Evolutionary conservation across 2,113 vertebrate species (phyloP), one percentile per base, ranked within the genome.

Genomic region (Microtus richardsoni): DNA sequence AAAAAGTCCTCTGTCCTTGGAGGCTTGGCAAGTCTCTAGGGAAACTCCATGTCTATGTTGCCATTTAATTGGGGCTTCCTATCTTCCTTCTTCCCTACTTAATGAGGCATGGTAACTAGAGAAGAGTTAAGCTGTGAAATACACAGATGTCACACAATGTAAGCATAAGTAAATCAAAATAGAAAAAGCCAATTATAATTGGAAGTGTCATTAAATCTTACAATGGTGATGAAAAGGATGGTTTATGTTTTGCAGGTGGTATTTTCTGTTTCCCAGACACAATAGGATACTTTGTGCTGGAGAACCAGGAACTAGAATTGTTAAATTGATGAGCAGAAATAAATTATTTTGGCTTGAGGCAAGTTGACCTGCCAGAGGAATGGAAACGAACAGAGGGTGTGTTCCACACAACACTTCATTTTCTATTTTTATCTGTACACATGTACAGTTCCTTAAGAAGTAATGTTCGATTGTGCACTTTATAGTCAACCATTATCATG

Each of bases 201-300:
- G 39, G n/a, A 92, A 79, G 8, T 91, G 21, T 62, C 79, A 77
- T 94, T 97, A 96, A 85, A 92, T 94, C 97, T 89, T 97, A 96
- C 2, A 64, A 44, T n/a, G 91, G 47, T 92, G 95, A 91, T 93
- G 93, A 97, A 96, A 95, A 54, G 0, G 2, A 1, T 22, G 13
- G 94, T 96, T 96, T 92, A 10, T 74, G 82, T 93, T 95, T 79
- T 91, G 54, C 44, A 97, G 30, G 24, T 47, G 92, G 22, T 64
- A 44, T 79, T 84, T 96, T 78, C n/a, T 58, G 36, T 87, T 94
- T 91, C 49, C 52, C 44, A 79, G 58, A 84, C 87, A 11, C 94
- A 66, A 66, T 90, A 52, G 24, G 30, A 84, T 91, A 82, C 0
- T 91, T 92, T 93, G 93, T 95, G 26, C 17, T 88, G 60, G 83